A percentile compares a stretch with the other conserved stretches of the same genome.
phyloP scores from a whole-genome alignment of 2,113 vertebrate species.

The Haemorhous mexicanus region DNA sequence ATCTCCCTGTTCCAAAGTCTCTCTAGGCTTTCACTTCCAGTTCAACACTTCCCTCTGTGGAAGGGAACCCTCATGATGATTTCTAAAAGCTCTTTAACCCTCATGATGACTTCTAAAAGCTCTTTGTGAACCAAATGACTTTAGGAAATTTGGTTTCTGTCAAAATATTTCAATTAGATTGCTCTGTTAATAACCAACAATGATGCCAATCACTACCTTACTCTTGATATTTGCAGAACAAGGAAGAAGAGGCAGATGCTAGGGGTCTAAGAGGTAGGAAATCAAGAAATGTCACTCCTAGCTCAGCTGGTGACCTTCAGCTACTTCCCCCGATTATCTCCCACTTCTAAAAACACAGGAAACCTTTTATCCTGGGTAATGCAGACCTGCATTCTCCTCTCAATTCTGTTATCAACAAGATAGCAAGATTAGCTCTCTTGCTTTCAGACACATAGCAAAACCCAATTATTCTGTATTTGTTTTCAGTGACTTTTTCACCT shows the following conservation, averaged over 20 bases:
- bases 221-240: not conserved
- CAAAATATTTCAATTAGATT: not conserved
- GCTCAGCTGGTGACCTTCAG: not conserved
- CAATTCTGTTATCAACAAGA: not conserved
- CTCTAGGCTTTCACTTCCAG: not conserved
- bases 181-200: not conserved
- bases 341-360: not conserved
- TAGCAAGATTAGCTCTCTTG: not conserved
- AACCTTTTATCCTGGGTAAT: not conserved
- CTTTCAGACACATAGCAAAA: not conserved
- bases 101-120: not conserved
- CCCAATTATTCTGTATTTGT: not conserved
- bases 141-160: not conserved
- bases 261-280: not conserved
- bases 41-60: not conserved
- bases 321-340: not conserved
- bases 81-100: not conserved
- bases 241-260: not conserved
- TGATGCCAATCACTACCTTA: not conserved
- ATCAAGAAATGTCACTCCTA: not conserved
- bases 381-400: not conserved
- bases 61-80: not conserved
- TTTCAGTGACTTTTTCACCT: not conserved
- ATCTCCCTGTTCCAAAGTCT: not conserved
- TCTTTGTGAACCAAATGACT: not conserved